Conservation (phyloP, 2,797 vertebrate genomes). For the Phrynocephalus forsythii region DNA sequence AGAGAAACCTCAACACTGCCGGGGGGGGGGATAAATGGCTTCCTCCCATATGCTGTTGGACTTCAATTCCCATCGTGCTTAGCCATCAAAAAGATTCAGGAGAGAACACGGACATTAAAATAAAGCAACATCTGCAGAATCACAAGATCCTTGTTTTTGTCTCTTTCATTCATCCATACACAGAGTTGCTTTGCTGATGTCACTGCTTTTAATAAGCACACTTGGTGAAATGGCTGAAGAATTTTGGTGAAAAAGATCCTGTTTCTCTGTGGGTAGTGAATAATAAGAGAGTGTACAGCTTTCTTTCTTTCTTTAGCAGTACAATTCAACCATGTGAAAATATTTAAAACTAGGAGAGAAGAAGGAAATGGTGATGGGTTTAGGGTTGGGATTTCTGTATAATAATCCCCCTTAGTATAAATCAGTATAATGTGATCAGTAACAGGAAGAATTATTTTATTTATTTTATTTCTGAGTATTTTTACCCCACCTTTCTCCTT, state of each 20-base stretch:
- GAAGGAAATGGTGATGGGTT: not conserved
- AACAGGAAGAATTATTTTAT: not conserved
- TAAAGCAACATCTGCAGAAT: not conserved
- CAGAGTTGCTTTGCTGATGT: not conserved
- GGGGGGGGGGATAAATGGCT: not conserved
- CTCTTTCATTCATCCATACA: not conserved
- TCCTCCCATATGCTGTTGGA: not conserved
- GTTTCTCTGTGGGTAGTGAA: not conserved
- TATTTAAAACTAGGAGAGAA: not conserved
- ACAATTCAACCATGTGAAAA: slow-evolving; percentile 4
- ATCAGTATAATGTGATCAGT: not conserved
- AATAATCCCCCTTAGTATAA: not conserved
- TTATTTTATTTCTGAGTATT: too few relatives aligned
- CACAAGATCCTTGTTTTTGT: not conserved
- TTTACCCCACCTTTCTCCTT: too few relatives aligned
- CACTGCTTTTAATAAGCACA: not conserved
- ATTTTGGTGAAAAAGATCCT: not conserved
- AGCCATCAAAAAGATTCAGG: not conserved
- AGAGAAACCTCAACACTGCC: not conserved
- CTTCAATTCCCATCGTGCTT: not conserved
- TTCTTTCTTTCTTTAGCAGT: not conserved
- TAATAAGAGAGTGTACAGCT: not conserved
- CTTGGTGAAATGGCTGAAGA: not conserved
- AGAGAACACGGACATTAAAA: not conserved
- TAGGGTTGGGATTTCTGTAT: not conserved